Conservation (phyloP, 1,140 invertebrate genomes). For the Asobara japonica region DNA sequence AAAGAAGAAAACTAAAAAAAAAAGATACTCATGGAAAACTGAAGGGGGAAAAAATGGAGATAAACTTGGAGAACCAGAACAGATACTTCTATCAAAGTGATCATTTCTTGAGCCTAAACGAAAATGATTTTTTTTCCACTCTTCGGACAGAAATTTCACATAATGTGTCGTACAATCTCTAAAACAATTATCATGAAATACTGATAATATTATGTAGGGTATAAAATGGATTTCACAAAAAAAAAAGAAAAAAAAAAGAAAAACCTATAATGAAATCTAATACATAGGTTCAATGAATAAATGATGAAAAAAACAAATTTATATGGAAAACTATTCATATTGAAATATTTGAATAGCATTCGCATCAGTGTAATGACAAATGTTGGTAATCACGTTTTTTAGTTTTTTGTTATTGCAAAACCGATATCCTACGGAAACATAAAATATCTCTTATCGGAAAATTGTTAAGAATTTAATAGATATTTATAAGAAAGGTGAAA, state of each 20-base stretch:
- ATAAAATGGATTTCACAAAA: not conserved
- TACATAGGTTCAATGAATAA: not conserved
- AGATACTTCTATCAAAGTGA: too few relatives aligned
- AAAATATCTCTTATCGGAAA: slow-evolving; percentile 27
- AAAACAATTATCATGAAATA: slow-evolving; percentile 1
- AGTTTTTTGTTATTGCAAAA: slow-evolving; percentile 16
- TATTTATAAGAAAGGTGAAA: slow-evolving; percentile 43
- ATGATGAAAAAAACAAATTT: slow-evolving; percentile 4
- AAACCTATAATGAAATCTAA: not conserved
- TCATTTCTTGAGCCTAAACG: not conserved
- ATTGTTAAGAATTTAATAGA: slow-evolving; percentile 35
- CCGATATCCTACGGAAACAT: not conserved
- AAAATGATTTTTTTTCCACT: not conserved
- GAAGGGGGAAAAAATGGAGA: too few relatives aligned
- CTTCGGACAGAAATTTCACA: not conserved
- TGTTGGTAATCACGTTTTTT: slow-evolving; percentile 12
- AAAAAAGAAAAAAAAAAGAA: too few relatives aligned
- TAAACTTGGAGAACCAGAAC: not conserved
- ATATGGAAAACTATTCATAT: slow-evolving; percentile 11
- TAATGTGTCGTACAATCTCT: slow-evolving; percentile 3
- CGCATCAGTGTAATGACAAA: slow-evolving; percentile 14
- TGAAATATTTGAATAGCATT: slow-evolving; percentile 11
- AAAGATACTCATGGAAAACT: too few relatives aligned
- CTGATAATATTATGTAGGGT: not conserved
- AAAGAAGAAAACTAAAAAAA: too few relatives aligned